These are phyloP conservation scores for Anser cygnoides DNA, from an alignment of 2,113 vertebrate species.

Conservation along the genomic window DNA sequence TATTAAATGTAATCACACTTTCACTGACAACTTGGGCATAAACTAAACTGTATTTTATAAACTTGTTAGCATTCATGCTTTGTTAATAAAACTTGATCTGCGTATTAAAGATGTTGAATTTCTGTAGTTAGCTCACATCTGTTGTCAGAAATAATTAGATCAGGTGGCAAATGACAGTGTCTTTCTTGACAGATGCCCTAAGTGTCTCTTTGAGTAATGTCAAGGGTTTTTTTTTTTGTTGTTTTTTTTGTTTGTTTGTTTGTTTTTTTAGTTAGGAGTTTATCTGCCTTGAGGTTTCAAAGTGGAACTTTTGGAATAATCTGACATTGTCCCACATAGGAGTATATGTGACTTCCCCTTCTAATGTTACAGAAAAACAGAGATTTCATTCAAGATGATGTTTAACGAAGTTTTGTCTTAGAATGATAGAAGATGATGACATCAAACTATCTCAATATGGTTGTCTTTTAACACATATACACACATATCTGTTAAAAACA, in stretches of 20 bases:
- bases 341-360: neutral
- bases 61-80: constrained; percentile 48
- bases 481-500: neutral
- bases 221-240: neutral
- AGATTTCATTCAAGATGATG: neutral
- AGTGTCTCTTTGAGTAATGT: constrained; percentile 31
- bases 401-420: constrained; percentile 39
- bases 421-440: neutral
- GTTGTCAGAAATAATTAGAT: constrained; percentile 65
- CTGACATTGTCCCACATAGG: neutral
- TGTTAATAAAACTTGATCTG: constrained; percentile 60
- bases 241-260: too few relatives aligned
- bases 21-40: neutral
- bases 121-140: constrained; percentile 29
- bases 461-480: neutral
- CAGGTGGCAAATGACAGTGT: constrained; percentile 41
- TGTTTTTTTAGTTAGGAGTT: constrained; percentile 26
- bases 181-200: constrained; percentile 36
- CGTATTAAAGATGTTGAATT: constrained; percentile 9
- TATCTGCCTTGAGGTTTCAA: constrained; percentile 23
- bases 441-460: neutral
- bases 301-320: neutral
- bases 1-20: constrained; percentile 7
- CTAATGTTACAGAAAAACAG: neutral
- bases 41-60: constrained; percentile 20